Conservation (phyloP, 2,888 invertebrate species). For the Hemistola chrysoprasaria region DNA sequence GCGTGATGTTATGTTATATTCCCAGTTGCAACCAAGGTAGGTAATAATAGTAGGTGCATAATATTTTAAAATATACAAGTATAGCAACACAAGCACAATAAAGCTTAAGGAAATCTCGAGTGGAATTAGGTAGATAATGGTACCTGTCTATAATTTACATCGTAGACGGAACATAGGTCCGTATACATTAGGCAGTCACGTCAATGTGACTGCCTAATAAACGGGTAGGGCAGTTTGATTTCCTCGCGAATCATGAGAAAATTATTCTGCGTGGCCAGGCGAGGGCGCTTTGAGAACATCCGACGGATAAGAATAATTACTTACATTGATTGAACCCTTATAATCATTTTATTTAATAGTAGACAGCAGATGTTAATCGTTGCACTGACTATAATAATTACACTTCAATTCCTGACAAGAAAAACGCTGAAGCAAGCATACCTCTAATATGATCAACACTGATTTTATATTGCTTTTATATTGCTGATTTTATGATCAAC, state of each 20-base stretch:
- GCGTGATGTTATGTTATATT: too few relatives aligned
- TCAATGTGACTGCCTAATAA: conserved; percentile 76
- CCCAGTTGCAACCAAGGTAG: too few relatives aligned
- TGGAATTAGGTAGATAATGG: conserved; percentile 34
- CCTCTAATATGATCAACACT: conserved; percentile 40
- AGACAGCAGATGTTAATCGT: conserved; percentile 82
- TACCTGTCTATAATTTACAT: conserved; percentile 47
- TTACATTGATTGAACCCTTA: conserved; percentile 80
- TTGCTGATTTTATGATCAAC: too few relatives aligned
- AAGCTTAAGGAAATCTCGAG: conserved; percentile 29
- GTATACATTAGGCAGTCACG: conserved; percentile 63
- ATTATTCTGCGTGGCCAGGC: conserved; percentile 66
- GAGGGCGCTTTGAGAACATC: conserved; percentile 73
- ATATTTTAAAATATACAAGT: conserved; percentile 24
- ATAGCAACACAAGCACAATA: conserved; percentile 19
- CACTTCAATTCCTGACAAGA: conserved; percentile 72
- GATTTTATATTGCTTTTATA: conserved; percentile 53
- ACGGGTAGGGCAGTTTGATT: conserved; percentile 73
- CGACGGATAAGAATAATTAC: conserved; percentile 82
- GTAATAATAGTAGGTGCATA: too few relatives aligned
- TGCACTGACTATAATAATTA: conserved; percentile 76
- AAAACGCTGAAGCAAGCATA: conserved; percentile 64
- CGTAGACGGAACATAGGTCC: conserved; percentile 52
- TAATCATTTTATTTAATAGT: conserved; percentile 79
- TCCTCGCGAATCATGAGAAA: conserved; percentile 79